Percentiles rank a stretch among this genome's conserved stretches.
Conservation (phyloP, 2,888 invertebrate species). For the Drosophila affinis region DNA sequence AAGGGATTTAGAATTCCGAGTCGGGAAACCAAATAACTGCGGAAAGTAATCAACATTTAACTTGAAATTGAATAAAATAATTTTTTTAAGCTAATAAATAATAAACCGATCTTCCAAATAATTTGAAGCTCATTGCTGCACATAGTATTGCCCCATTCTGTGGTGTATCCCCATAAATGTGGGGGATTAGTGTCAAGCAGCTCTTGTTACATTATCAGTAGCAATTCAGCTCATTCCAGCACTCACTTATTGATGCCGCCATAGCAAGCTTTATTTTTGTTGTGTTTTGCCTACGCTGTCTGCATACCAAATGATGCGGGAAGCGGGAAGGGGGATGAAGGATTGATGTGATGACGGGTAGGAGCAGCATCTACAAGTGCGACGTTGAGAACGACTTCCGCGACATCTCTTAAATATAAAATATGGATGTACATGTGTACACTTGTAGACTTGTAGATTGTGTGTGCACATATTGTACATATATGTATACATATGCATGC, state of each 20-base stretch:
- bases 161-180: constrained; percentile 13
- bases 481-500: constrained; percentile 28
- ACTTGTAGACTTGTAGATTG: constrained; percentile 22
- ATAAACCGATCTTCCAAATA: not conserved
- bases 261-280: constrained; percentile 18
- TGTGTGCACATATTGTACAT: constrained; percentile 17
- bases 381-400: constrained; percentile 41
- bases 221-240: constrained; percentile 18
- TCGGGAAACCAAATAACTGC: not conserved
- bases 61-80: not conserved
- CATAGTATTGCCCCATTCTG: not conserved
- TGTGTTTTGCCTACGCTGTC: constrained; percentile 20
- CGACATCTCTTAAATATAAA: constrained; percentile 31
- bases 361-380: constrained; percentile 26
- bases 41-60: not conserved
- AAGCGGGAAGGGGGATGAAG: not conserved
- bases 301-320: constrained; percentile 37
- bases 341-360: constrained; percentile 12
- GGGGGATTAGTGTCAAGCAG: constrained; percentile 41
- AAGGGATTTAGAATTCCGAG: not conserved
- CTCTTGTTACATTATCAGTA: constrained; percentile 27
- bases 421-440: not conserved
- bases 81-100: too few species aligned
- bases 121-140: not conserved
- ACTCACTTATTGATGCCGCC: constrained; percentile 5